Evolutionary conservation across 2,797 vertebrate species (phyloP), one percentile per base, ranked within the genome.

Genomic region (Miichthys miiuy): DNA sequence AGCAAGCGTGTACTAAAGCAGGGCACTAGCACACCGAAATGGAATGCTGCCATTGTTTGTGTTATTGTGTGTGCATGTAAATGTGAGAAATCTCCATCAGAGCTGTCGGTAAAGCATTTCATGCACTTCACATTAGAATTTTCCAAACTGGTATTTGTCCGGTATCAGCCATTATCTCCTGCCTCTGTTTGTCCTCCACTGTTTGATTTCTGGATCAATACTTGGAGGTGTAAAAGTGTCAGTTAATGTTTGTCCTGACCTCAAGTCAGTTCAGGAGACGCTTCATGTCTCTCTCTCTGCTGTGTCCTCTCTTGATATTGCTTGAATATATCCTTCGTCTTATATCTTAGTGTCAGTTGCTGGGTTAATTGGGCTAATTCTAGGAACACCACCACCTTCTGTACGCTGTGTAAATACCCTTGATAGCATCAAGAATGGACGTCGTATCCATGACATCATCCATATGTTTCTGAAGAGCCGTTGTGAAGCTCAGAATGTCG

Each of bases 121-220:
- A 38, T 9, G 34, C 63, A 9, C 27, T 5, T 21, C 20, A 27
- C 5, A 56, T 55, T 2, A 17, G 12, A 58, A 20, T 21, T 57
- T 58, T 58, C 54, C 50, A 42, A 51, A 25, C 14, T 23, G 20
- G 56, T 50, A 18, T 60, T 60, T 50, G 27, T 60, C 68, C 56
- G 20, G 8, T 38, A 12, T 50, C 9, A 21, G 9, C 30, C 17
- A 6, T 21, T 63, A 17, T 42, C 52, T 51, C 30, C 4, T 0
- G 16, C 27, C 47, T 64, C 46, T 75, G 60, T 60, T 79, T 67
- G 68, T 54, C 11, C 44, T 57, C 44, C 0, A 0, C 12, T 46
- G 72, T 65, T 70, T 75, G 52, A 58, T 41, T 51, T 63, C 21
- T 56, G 72, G 54, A 75, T 80, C 66, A 11, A 75, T 75, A 21